A percentile compares a stretch with the other conserved stretches of the same genome.
Conservation (phyloP, 2,113 vertebrate species). For the Mirounga angustirostris region DNA sequence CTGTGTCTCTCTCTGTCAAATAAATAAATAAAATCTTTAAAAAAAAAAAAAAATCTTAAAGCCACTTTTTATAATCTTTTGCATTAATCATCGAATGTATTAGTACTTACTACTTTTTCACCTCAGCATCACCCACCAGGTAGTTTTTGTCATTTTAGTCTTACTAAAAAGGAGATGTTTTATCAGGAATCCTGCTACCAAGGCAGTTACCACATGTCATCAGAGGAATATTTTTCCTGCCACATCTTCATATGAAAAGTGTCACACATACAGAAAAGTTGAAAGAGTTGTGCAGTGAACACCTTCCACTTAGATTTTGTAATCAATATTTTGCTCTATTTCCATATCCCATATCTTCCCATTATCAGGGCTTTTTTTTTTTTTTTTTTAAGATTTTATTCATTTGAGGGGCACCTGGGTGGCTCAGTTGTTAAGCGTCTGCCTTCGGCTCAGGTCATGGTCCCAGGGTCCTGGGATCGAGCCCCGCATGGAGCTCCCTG, state of each 20-base stretch:
- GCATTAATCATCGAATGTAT: slow-evolving; percentile 56
- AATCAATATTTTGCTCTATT: neutral
- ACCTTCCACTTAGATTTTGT: neutral
- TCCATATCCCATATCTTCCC: neutral
- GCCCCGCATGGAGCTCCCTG: no score
- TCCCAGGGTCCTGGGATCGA: no score
- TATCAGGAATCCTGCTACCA: slow-evolving; percentile 20
- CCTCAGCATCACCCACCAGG: slow-evolving; percentile 33
- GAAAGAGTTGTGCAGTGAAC: neutral
- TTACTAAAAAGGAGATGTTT: slow-evolving; percentile 53
- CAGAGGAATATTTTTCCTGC: neutral
- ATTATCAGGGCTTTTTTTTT: neutral
- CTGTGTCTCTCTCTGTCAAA: no score
- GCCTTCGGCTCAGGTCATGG: no score
- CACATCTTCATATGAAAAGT: neutral
- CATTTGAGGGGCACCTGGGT: no score
- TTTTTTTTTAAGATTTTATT: neutral
- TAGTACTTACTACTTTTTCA: slow-evolving; percentile 54
- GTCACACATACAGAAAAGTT: neutral
- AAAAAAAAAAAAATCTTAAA: slow-evolving; percentile 22
- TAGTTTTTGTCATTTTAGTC: slow-evolving; percentile 35
- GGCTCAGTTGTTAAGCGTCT: no score
- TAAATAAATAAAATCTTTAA: no score
- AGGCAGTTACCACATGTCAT: neutral
- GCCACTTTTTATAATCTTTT: slow-evolving; percentile 31